Percentiles rank a stretch among this genome's conserved stretches.
phyloP scores from a whole-genome alignment of 2,888 invertebrate species.

The Anorthoa munda region DNA sequence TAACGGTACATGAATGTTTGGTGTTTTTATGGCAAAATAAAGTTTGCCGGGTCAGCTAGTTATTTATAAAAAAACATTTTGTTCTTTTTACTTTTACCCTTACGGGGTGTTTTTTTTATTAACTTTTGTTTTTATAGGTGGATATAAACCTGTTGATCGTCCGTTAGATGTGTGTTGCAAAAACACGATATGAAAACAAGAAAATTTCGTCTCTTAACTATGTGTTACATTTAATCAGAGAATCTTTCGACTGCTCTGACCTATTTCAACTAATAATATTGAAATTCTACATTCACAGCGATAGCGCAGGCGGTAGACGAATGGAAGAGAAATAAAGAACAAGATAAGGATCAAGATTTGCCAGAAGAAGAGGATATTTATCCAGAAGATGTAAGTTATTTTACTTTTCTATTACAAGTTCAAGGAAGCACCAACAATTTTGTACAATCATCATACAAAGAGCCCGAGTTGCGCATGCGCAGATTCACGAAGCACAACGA shows the following conservation, averaged over 20 bases:
- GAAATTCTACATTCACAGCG: slow-evolving; percentile 71
- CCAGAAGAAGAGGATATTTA: slow-evolving; percentile 94
- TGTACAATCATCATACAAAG: neutral
- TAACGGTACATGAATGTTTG: too few species aligned
- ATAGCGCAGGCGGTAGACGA: slow-evolving; percentile 91
- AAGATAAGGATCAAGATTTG: slow-evolving; percentile 90
- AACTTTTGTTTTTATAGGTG: too few species aligned
- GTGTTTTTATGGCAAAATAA: too few species aligned
- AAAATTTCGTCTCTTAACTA: neutral
- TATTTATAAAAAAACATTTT: too few species aligned
- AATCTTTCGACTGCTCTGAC: neutral
- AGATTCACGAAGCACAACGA: neutral
- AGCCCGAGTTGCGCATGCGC: neutral
- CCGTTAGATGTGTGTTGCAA: neutral
- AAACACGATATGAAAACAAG: neutral
- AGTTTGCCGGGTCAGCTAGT: too few species aligned
- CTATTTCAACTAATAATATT: neutral
- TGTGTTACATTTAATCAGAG: too few species aligned
- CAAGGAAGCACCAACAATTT: neutral
- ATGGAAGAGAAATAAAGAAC: slow-evolving; percentile 93
- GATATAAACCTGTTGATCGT: too few species aligned
- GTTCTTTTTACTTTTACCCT: too few species aligned
- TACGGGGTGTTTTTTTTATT: too few species aligned
- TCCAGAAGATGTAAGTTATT: slow-evolving; percentile 89
- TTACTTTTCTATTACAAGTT: neutral